phyloP scores from a whole-genome alignment of 2,888 invertebrate species.

The Heliothis peltigera region DNA sequence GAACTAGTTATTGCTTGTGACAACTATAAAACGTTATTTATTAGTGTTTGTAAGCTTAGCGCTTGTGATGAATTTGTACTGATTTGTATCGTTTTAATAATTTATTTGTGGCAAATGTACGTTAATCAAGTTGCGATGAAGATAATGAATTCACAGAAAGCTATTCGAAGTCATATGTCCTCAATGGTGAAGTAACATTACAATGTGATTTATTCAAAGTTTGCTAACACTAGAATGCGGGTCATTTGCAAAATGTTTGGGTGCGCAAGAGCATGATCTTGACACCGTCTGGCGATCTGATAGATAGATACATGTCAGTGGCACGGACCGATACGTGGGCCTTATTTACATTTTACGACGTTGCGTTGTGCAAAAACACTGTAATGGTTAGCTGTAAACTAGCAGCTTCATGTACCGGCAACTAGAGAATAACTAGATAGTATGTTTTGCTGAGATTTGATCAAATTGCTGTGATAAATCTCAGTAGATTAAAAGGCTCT shows the following conservation, averaged over 20 bases:
- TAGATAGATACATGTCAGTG: constrained; percentile 72
- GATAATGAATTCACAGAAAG: constrained; percentile 27
- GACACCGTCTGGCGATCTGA: constrained; percentile 72
- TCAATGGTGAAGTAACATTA: constrained; percentile 47
- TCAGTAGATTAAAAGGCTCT: background rate
- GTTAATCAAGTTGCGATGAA: constrained; percentile 17
- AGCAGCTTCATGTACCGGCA: constrained; percentile 36
- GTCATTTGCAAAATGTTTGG: constrained; percentile 67
- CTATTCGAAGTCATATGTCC: constrained; percentile 25
- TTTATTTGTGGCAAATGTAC: constrained; percentile 44
- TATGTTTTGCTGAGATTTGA: constrained; percentile 17
- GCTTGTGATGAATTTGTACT: constrained; percentile 66
- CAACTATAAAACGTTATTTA: constrained; percentile 75
- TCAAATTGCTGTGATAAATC: constrained; percentile 15
- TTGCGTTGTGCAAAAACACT: constrained; percentile 63
- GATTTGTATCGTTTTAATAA: constrained; percentile 64
- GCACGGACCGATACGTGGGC: constrained; percentile 65
- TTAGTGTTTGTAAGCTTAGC: constrained; percentile 66
- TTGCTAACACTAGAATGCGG: constrained; percentile 65
- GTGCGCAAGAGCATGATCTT: constrained; percentile 73
- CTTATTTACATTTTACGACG: constrained; percentile 69
- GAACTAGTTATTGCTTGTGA: constrained; percentile 73
- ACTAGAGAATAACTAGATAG: constrained; percentile 9
- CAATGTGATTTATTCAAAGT: constrained; percentile 52
- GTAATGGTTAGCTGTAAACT: constrained; percentile 49